Evolutionary conservation across 2,797 vertebrate genomes (phyloP).

Genomic region (Lepus oiostolus): DNA sequence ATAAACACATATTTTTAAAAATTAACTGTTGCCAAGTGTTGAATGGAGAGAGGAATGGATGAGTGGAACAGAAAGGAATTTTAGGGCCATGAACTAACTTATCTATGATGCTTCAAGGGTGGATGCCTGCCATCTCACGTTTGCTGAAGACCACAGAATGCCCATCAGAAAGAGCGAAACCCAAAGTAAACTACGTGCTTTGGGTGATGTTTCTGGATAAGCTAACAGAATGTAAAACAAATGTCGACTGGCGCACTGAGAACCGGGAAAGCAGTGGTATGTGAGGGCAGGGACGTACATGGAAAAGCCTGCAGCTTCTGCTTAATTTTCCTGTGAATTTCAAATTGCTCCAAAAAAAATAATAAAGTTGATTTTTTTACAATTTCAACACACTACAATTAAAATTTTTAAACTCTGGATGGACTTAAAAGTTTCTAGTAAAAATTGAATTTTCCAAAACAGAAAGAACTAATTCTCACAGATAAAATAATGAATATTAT

Average conservation of each 20-base stretch:
- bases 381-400: neutral
- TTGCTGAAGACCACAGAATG: neutral
- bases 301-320: neutral
- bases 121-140: neutral
- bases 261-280: neutral
- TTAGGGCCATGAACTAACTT: neutral
- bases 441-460: neutral
- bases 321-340: neutral
- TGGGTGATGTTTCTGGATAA: too few species aligned
- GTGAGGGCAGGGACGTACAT: neutral
- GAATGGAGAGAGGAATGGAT: neutral
- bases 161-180: neutral
- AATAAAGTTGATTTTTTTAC: neutral
- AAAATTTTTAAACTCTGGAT: neutral
- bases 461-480: neutral
- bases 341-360: neutral
- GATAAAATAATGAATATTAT: neutral
- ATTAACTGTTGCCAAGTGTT: too few species aligned
- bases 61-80: neutral
- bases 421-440: neutral
- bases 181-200: too few species aligned
- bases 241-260: too few species aligned
- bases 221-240: neutral
- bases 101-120: neutral
- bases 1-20: too few species aligned